phyloP scores from a whole-genome alignment of 2,113 vertebrate species.

The Aspidoscelis tigris region DNA sequence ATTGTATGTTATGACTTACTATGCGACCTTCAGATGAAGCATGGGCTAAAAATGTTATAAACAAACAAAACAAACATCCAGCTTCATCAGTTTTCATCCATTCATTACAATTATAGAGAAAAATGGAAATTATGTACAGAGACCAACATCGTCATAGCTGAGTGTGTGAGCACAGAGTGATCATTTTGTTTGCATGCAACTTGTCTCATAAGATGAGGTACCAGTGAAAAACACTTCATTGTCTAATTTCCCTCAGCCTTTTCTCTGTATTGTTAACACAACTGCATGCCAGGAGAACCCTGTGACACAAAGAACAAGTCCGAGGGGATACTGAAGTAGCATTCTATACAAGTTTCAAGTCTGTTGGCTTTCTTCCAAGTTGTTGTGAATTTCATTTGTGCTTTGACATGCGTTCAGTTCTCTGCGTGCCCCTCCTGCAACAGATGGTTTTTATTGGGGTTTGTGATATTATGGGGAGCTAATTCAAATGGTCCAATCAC shows the following conservation, averaged over 20 bases:
- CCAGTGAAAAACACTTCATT: slow-evolving; percentile 15
- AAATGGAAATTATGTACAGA: neutral
- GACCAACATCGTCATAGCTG: neutral
- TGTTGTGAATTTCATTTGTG: slow-evolving; percentile 71
- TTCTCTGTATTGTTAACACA: slow-evolving; percentile 24
- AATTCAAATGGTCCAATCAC: slow-evolving; percentile 75
- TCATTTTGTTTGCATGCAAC: rapidly evolving
- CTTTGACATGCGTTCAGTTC: slow-evolving; percentile 71
- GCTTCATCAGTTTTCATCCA: too few relatives aligned
- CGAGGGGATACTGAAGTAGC: slow-evolving; percentile 62
- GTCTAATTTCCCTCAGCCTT: slow-evolving; percentile 2
- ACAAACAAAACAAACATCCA: too few relatives aligned
- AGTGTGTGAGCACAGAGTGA: neutral
- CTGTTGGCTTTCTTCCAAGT: slow-evolving; percentile 76
- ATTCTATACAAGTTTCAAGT: slow-evolving; percentile 71
- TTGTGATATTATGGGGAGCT: slow-evolving; percentile 76
- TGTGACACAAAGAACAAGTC: neutral
- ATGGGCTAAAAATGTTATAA: too few relatives aligned
- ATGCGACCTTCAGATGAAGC: too few relatives aligned
- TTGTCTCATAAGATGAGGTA: rapidly evolving
- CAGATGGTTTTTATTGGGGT: slow-evolving; percentile 79
- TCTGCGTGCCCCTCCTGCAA: slow-evolving; percentile 70
- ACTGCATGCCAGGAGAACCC: slow-evolving; percentile 30
- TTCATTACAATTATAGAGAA: neutral
- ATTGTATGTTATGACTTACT: too few relatives aligned